A percentile compares a stretch with the other conserved stretches of the same genome.
Evolutionary conservation across 92 coral and sea anemone genomes (phyloP).

Genomic region (Hydrozoanthus gracilis): DNA sequence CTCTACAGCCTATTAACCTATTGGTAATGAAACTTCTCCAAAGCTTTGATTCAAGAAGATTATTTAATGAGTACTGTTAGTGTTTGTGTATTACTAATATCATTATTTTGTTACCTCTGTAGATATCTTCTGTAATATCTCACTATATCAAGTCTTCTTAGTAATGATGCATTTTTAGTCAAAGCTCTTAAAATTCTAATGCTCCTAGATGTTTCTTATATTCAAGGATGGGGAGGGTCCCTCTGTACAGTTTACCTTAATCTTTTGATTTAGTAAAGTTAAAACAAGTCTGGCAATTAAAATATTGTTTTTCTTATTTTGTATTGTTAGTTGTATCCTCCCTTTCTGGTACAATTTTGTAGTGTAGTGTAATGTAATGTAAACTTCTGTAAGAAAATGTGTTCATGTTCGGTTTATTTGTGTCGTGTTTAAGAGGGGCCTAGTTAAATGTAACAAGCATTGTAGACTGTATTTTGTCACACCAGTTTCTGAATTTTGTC

Average conservation of each 20-base stretch:
- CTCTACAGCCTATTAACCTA: no score
- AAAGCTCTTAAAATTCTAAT: neutral
- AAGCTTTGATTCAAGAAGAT: neutral
- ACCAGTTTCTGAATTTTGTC: neutral
- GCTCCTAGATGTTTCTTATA: neutral
- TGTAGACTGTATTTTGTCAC: neutral
- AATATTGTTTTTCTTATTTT: neutral
- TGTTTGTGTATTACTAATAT: constrained; percentile 27
- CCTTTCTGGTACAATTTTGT: neutral
- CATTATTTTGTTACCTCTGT: constrained; percentile 2
- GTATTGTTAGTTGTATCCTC: neutral
- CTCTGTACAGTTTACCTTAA: neutral
- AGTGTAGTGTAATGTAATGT: constrained; percentile 15
- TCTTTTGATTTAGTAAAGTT: neutral
- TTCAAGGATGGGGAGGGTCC: neutral
- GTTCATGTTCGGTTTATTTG: neutral
- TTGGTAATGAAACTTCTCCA: neutral
- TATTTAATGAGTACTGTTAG: neutral
- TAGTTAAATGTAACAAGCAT: no score
- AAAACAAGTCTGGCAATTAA: neutral
- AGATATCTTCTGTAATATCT: constrained; percentile 1
- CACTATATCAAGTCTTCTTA: neutral
- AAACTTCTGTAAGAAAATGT: constrained; percentile 9
- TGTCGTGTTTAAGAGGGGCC: neutral
- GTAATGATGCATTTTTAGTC: neutral